Percentiles rank a stretch among this genome's conserved stretches.
Evolutionary conservation across 1,140 invertebrate genomes (phyloP).

Genomic region (Episyrphus balteatus): DNA sequence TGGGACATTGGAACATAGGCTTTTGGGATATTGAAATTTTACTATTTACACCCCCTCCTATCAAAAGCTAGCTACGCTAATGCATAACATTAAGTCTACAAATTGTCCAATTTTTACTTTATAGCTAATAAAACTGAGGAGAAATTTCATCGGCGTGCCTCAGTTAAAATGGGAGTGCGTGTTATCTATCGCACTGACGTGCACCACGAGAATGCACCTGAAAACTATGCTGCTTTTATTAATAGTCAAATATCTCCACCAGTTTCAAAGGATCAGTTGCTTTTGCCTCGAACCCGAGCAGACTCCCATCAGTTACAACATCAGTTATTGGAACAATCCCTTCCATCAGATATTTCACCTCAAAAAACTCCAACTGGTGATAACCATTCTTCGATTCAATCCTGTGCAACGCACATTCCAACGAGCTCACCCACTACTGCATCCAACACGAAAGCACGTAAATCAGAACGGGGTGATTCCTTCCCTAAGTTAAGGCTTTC

Average conservation of each 20-base stretch:
- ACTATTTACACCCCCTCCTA: no score
- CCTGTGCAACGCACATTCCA: neutral
- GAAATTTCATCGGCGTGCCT: slow-evolving; percentile 31
- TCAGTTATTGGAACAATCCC: neutral
- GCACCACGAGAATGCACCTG: slow-evolving; percentile 12
- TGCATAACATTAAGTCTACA: no score
- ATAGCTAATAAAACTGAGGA: slow-evolving; percentile 32
- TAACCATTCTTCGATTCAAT: neutral
- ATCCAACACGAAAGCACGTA: slow-evolving; percentile 12
- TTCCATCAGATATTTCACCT: neutral
- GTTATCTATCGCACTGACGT: slow-evolving; percentile 34
- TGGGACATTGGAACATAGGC: no score
- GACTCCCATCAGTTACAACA: neutral
- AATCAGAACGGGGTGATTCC: slow-evolving; percentile 31
- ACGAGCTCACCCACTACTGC: neutral
- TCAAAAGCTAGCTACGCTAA: no score
- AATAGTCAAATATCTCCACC: slow-evolving; percentile 23
- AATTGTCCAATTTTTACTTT: no score
- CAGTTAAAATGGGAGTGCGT: slow-evolving; percentile 31
- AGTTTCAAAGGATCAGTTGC: slow-evolving; percentile 6
- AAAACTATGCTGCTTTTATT: slow-evolving; percentile 22
- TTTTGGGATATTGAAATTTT: no score
- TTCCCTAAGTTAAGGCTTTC: slow-evolving; percentile 30
- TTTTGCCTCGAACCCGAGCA: slow-evolving; percentile 10
- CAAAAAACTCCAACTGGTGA: neutral